These are phyloP conservation scores for Proteles cristata DNA, from an alignment of 2,113 vertebrate species.

Conservation along the genomic window DNA sequence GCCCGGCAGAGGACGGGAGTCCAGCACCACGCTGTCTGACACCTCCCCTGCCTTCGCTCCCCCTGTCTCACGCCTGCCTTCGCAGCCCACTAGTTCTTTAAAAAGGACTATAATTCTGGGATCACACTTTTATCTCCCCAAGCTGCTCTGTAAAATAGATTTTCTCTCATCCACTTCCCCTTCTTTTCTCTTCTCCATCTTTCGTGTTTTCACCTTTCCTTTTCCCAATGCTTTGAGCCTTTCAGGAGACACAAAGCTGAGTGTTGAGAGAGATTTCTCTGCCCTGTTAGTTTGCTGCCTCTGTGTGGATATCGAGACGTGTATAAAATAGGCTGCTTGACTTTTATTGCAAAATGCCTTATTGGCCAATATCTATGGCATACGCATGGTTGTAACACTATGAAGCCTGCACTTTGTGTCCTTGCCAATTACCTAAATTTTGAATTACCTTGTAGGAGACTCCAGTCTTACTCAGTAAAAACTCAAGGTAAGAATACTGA, in stretches of 20 bases:
- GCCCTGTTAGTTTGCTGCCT: not conserved
- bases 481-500: not conserved
- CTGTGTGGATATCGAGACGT: not conserved
- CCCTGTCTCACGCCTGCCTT: not conserved
- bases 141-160: not conserved
- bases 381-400: not conserved
- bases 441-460: not conserved
- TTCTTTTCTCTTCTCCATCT: not conserved
- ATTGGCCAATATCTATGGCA: not conserved
- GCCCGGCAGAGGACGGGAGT: accelerated
- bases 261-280: not conserved
- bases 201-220: not conserved
- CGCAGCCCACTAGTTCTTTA: not conserved
- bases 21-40: accelerated
- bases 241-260: not conserved
- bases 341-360: not conserved
- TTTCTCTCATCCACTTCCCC: not conserved
- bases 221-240: not conserved
- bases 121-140: not conserved
- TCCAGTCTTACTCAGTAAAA: not conserved
- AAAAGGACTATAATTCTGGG: not conserved
- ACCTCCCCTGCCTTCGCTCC: too few relatives aligned
- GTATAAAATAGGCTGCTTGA: not conserved
- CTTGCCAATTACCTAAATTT: not conserved
- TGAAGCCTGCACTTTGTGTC: not conserved